Base-by-base conservation (phyloP, 2,888 invertebrate genomes). In the Stenolophus ochropezus region DNA sequence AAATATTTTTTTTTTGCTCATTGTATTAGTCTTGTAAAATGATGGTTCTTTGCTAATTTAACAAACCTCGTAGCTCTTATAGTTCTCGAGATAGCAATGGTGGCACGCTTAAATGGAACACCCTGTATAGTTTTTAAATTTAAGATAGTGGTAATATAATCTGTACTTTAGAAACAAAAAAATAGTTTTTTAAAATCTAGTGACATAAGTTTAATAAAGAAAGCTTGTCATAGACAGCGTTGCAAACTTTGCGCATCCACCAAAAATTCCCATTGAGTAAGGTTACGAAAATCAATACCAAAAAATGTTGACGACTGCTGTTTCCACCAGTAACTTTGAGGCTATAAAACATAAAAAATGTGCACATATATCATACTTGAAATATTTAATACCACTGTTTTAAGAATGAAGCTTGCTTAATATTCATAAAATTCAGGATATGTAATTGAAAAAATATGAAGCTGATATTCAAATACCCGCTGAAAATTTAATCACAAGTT, bases 401-500 rank as follows among this genome's bases (percentile, higher is more conserved):
- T 5, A 21, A 20, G 21, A 18, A 56, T 56, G 20, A 20, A 56
- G 18, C 21, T 18, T 18, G 21, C 5, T 56, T 56, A 42, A 42
- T 42, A 42, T 21, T 5, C 21, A 21, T 21, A 56, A 56, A 16
- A 3, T 16, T 56, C 18, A 56, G 56, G 20, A 56, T n/a, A 56
- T 6, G 11, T 23, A 21, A 58, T 58, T 23, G 20, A n/a, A 23
- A n/a, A 58, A 58, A 58, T 23, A 23, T 25, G 23, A 4, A 25
- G n/a, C n/a, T 3, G 23, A 61, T 61, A 61, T 61, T 61, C n/a
- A 20, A 56, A 56, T 56, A 56, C 20, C 20, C 21, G 25, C 33
- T 69, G 27, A 69, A 69, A 69, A 42, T 69, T 69, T 69, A 69
- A 69, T 69, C 65, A 33, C 27, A 27, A 69, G 33, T 69, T 69